Percentiles rank a stretch among this genome's conserved stretches.
phyloP scores from a whole-genome alignment of 2,888 invertebrate genomes.

The Chouioia cunea region DNA sequence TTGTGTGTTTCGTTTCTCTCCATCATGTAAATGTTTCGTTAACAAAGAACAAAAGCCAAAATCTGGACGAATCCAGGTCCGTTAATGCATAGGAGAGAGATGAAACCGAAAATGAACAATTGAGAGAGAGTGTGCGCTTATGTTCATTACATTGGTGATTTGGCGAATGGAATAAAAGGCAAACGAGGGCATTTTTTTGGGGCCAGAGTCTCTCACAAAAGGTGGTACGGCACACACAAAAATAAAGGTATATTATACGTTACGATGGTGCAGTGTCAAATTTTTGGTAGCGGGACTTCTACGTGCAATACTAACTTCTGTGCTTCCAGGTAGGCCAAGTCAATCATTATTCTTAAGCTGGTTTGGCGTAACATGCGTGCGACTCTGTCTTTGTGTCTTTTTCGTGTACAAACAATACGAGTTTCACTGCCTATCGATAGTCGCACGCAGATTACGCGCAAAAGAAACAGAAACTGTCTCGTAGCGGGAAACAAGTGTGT shows the following conservation, averaged over 20 bases:
- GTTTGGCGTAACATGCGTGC: constrained; percentile 24
- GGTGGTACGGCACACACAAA: constrained; percentile 62
- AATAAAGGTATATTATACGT: constrained; percentile 50
- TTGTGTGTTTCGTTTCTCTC: constrained; percentile 36
- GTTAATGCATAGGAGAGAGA: constrained; percentile 2
- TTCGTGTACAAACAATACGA: too few relatives aligned
- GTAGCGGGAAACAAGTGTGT: constrained; percentile 44
- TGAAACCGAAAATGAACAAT: constrained; percentile 26
- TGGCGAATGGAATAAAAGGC: constrained; percentile 61
- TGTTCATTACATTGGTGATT: constrained; percentile 50
- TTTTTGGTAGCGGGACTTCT: constrained; percentile 68
- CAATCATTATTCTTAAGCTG: constrained; percentile 66
- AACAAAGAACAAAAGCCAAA: not conserved
- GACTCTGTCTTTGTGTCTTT: constrained; percentile 13
- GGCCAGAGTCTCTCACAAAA: constrained; percentile 44
- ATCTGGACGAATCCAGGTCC: too few relatives aligned
- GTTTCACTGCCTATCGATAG: constrained; percentile 6
- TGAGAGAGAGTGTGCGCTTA: constrained; percentile 42
- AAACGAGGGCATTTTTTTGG: constrained; percentile 28
- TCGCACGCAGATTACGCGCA: constrained; percentile 11
- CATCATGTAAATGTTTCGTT: constrained; percentile 4
- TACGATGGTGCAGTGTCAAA: constrained; percentile 68
- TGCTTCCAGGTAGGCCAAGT: constrained; percentile 70
- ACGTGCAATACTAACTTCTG: constrained; percentile 69
- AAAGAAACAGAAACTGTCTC: constrained; percentile 29